phyloP scores from a whole-genome alignment of 2,888 invertebrate genomes.

The Drosophila mimetica region DNA sequence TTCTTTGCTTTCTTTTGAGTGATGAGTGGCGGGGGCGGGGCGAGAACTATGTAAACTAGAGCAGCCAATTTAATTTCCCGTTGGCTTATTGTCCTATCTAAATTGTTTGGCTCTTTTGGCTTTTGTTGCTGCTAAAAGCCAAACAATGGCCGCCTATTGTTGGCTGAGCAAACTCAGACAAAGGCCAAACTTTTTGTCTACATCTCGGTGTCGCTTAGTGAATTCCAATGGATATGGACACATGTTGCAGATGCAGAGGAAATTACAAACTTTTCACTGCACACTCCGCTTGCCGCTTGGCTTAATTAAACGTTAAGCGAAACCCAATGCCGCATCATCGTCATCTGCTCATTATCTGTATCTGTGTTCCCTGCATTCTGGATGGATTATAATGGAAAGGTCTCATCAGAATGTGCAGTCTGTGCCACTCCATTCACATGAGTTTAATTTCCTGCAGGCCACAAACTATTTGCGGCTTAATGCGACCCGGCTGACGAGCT shows the following conservation, averaged over 20 bases:
- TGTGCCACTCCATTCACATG: conserved; percentile 52
- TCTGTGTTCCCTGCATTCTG: conserved; percentile 4
- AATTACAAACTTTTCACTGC: conserved; percentile 64
- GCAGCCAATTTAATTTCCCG: conserved; percentile 56
- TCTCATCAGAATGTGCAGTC: conserved; percentile 54
- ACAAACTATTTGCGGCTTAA: conserved; percentile 60
- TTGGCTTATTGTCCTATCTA: conserved; percentile 63
- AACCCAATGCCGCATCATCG: conserved; percentile 13
- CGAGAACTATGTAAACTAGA: conserved; percentile 35
- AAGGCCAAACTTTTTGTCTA: conserved; percentile 42
- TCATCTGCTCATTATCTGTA: conserved; percentile 19
- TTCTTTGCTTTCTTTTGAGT: conserved; percentile 28
- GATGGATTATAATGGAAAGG: conserved; percentile 56
- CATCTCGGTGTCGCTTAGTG: conserved; percentile 36
- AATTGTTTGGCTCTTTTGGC: conserved; percentile 63
- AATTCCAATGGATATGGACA: conserved; percentile 28
- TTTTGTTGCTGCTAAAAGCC: conserved; percentile 72
- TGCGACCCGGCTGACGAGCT: conserved; percentile 42
- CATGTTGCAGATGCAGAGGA: conserved; percentile 64
- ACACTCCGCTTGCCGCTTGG: conserved; percentile 45
- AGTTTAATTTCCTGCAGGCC: conserved; percentile 74
- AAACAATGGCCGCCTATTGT: conserved; percentile 72
- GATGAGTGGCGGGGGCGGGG: not conserved
- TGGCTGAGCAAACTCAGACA: conserved; percentile 58
- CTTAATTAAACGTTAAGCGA: conserved; percentile 63